Evolutionary conservation across 1,140 invertebrate genomes (phyloP).

Genomic region (Magallana ariakensis): DNA sequence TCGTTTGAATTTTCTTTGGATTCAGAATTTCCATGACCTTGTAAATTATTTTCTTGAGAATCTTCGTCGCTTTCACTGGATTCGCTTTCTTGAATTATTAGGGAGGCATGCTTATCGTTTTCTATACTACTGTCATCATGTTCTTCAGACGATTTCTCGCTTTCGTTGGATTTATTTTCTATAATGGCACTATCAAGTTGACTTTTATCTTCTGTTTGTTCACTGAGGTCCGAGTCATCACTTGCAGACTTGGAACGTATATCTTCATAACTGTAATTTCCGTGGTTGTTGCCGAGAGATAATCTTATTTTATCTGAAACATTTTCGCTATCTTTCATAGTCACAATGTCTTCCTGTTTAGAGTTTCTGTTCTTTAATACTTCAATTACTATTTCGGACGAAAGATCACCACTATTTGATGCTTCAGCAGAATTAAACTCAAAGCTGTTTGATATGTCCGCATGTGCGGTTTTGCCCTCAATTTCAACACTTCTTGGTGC

Average conservation of each 20-base stretch:
- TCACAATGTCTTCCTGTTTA: background rate
- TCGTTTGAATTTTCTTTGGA: background rate
- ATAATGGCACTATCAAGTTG: background rate
- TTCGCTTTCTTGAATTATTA: background rate
- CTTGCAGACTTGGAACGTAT: background rate
- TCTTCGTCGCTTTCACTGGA: background rate
- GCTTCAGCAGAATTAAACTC: background rate
- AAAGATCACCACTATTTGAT: background rate
- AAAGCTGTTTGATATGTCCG: background rate
- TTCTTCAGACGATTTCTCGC: background rate
- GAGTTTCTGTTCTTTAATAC: background rate
- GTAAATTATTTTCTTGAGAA: no score
- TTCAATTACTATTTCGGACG: background rate
- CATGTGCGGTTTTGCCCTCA: background rate
- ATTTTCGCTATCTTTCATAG: background rate
- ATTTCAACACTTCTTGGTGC: background rate
- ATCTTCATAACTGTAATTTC: background rate
- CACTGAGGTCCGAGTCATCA: no score
- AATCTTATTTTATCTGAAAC: background rate
- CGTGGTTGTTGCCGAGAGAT: background rate
- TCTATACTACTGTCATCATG: no score
- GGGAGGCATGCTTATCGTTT: no score
- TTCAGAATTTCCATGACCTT: no score
- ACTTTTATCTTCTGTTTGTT: background rate
- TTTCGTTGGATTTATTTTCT: background rate